Evolutionary conservation across 2,888 invertebrate species (phyloP), one percentile per base, ranked within the genome.

Genomic region (Stenodema calcarata): DNA sequence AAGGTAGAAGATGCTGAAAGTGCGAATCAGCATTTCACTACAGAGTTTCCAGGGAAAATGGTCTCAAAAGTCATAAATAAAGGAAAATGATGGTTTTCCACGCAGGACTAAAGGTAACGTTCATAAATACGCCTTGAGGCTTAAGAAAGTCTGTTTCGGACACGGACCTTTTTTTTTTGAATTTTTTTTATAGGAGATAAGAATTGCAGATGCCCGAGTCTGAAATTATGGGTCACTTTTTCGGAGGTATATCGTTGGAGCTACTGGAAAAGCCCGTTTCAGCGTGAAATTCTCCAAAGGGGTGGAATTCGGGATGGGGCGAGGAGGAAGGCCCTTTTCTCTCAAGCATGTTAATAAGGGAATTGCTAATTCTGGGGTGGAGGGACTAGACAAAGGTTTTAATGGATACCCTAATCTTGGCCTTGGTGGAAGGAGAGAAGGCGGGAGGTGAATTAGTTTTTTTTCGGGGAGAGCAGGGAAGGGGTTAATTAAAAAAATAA

Each of bases 321-420:
- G 47, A 12, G 3, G 47, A 47, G 2, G 47, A 7, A 7, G 23
- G 23, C 78, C 78, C 78, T 78, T 78, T 54, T 69, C 69, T 35
- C 69, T 41, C 27, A n/a, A 69, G 82, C 82, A 82, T 81, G 82
- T 82, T 84, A 84, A 70, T 84, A 84, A 84, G 75, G 84, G 84
- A 84, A 84, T 84, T 73, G 73, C 73, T 84, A 84, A 73, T 84
- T 84, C 84, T 73, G 84, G 28, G 27, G 35, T 35, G 54, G 75
- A n/a, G 14, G 62, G 73, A 44, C 44, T 84, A 84, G 84, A 84
- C 84, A 84, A 73, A 84, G 84, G 75, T 69, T 82, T 78, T 69
- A 82, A 82, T 62, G 82, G 69, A 82, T 69, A 62, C 82, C 81
- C 69, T 82, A 82, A 82, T 82, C 69, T 82, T 35, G 69, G 69